phyloP scores from a whole-genome alignment of 2,888 invertebrate genomes.

The Tachystola acroxantha region DNA sequence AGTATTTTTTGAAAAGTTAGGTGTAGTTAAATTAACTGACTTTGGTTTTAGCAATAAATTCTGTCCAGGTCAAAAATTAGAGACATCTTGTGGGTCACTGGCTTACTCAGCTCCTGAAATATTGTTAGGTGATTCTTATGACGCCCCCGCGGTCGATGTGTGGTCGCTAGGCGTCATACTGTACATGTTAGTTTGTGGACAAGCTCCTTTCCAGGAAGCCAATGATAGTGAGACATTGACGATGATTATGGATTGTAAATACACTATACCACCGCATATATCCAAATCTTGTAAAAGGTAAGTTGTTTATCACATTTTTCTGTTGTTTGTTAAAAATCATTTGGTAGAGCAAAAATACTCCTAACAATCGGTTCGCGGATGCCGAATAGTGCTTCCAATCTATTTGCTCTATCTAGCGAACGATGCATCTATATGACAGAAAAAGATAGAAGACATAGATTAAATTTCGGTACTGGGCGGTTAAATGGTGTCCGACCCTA shows the following conservation, averaged over 20 bases:
- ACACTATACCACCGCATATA: constrained; percentile 92
- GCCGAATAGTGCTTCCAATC: no score
- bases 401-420: no score
- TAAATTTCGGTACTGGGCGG: no score
- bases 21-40: constrained; percentile 98
- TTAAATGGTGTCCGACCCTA: no score
- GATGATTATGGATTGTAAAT: constrained; percentile 99
- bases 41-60: constrained; percentile 98
- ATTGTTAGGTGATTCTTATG: constrained; percentile 97
- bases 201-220: constrained; percentile 98
- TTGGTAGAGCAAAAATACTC: no score
- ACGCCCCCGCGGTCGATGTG: constrained; percentile 99
- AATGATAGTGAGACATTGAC: constrained; percentile 99
- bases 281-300: constrained; percentile 91
- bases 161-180: constrained; percentile 99
- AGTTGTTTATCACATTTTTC: no score
- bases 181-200: constrained; percentile 98
- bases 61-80: constrained; percentile 96
- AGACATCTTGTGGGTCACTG: constrained; percentile 98
- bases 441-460: no score
- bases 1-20: constrained; percentile 98
- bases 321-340: no score
- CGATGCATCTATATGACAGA: no score
- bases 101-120: constrained; percentile 99
- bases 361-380: no score